Conservation (phyloP, 2,797 vertebrate genomes). For the Fistularia commersonii region DNA sequence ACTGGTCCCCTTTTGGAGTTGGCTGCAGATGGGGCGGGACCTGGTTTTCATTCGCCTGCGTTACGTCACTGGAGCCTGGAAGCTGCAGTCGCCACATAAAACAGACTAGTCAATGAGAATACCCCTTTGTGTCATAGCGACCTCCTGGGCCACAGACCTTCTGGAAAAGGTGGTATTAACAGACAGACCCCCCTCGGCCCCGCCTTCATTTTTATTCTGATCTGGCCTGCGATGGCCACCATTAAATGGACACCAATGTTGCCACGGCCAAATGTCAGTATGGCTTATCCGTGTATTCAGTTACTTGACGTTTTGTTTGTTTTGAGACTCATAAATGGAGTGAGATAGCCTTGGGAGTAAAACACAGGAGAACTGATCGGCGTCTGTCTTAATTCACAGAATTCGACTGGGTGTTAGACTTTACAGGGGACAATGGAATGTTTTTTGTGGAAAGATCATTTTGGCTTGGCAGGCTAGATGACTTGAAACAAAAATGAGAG, state of each 20-base stretch:
- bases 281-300: conserved; percentile 18
- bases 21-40: conserved; percentile 97
- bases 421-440: not conserved
- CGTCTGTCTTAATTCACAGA: conserved; percentile 13
- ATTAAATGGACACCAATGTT: conserved; percentile 33
- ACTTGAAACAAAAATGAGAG: too few relatives aligned
- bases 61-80: conserved; percentile 95
- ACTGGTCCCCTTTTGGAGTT: conserved; percentile 97
- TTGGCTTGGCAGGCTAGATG: too few relatives aligned
- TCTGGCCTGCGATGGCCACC: conserved; percentile 40
- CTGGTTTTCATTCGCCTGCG: conserved; percentile 92
- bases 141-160: too few relatives aligned
- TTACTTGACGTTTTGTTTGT: too few relatives aligned
- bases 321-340: too few relatives aligned
- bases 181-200: conserved; percentile 3
- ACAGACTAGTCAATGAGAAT: conserved; percentile 59
- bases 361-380: conserved; percentile 20
- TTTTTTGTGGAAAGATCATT: too few relatives aligned
- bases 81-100: conserved; percentile 78
- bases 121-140: too few relatives aligned
- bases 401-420: conserved; percentile 15
- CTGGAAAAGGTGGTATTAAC: too few relatives aligned
- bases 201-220: conserved; percentile 21
- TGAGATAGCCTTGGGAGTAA: conserved; percentile 6
- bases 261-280: conserved; percentile 18